Conservation (phyloP, 2,113 vertebrate species). For the Muntiacus reevesi region DNA sequence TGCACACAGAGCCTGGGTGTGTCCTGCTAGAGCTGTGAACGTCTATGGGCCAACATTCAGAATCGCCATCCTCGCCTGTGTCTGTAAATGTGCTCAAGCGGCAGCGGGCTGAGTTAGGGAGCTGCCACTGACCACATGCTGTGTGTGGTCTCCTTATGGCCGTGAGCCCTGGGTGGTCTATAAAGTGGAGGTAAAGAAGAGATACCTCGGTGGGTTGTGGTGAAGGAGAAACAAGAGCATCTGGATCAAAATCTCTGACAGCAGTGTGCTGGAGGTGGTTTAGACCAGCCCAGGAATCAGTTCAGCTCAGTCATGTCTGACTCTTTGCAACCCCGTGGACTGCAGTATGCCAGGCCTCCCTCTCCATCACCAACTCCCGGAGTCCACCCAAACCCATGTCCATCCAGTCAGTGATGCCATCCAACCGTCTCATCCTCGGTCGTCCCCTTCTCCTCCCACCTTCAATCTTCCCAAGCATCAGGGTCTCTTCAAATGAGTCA, state of each 20-base stretch:
- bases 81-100: not conserved
- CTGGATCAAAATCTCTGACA: too few relatives aligned
- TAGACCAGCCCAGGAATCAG: fast-evolving
- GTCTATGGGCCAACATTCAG: fast-evolving
- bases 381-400: fast-evolving
- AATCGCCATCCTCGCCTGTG: fast-evolving
- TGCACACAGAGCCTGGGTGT: fast-evolving
- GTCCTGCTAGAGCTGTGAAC: not conserved
- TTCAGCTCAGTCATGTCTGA: not conserved
- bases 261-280: not conserved
- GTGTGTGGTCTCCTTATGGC: not conserved
- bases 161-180: fast-evolving
- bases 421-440: fast-evolving
- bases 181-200: not conserved
- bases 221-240: fast-evolving
- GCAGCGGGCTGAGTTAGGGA: not conserved
- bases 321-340: fast-evolving
- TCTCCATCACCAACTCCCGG: not conserved
- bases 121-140: not conserved
- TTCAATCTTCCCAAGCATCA: not conserved
- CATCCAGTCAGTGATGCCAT: fast-evolving
- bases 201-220: fast-evolving
- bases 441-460: fast-evolving
- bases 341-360: not conserved
- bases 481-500: not conserved